These are phyloP conservation scores for Scaptomyza montana DNA, from an alignment of 1,140 invertebrate species.

Conservation along the genomic window DNA sequence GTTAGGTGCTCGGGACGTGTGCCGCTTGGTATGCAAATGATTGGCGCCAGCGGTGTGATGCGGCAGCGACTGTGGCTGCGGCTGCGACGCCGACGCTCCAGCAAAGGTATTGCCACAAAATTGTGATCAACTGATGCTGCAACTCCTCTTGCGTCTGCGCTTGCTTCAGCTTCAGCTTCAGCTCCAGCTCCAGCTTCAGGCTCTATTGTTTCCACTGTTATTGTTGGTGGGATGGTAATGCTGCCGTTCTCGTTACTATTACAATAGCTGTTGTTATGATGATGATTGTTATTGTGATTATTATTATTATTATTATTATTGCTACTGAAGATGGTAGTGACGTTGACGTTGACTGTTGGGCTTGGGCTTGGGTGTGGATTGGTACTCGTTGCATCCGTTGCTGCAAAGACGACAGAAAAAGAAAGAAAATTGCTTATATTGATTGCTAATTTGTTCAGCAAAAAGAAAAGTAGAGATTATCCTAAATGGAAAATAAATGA, in stretches of 20 bases:
- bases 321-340: conserved; percentile 54
- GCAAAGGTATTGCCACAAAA: conserved; percentile 62
- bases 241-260: conserved; percentile 29
- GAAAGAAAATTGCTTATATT: conserved; percentile 11
- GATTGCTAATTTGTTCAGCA: conserved; percentile 27
- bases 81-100: conserved; percentile 69
- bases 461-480: conserved; percentile 1
- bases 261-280: conserved; percentile 21
- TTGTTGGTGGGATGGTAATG: conserved; percentile 4
- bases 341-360: conserved; percentile 53
- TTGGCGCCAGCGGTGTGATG: conserved; percentile 62
- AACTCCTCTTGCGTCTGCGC: not conserved
- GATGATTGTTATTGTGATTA: conserved; percentile 20
- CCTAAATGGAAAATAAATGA: conserved; percentile 3
- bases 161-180: too few species aligned
- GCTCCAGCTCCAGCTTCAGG: not conserved
- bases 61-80: conserved; percentile 68
- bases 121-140: conserved; percentile 18
- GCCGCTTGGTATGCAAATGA: conserved; percentile 66
- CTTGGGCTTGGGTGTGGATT: conserved; percentile 10
- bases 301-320: conserved; percentile 31
- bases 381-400: conserved; percentile 1
- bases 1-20: conserved; percentile 57
- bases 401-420: not conserved
- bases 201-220: conserved; percentile 7